Evolutionary conservation across 1,140 invertebrate genomes (phyloP).

Genomic region (Saxidomus purpurata): DNA sequence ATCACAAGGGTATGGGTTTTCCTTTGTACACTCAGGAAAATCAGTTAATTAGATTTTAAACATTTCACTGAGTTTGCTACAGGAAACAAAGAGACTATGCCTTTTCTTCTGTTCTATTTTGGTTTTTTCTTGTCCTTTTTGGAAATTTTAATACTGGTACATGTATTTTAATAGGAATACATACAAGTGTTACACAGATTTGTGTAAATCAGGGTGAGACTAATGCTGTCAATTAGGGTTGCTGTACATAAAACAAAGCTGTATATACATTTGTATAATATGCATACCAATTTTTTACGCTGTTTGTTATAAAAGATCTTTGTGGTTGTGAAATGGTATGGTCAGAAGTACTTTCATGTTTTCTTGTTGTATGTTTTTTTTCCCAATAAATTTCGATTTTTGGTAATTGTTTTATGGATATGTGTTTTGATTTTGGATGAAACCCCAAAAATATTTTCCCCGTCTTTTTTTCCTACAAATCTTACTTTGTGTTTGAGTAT

Average conservation of each 20-base stretch:
- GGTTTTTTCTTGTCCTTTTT: too few relatives aligned
- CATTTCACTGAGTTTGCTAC: too few relatives aligned
- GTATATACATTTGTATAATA: not conserved
- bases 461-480: too few relatives aligned
- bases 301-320: not conserved
- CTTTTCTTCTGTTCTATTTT: too few relatives aligned
- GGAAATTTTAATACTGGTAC: too few relatives aligned
- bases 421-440: not conserved
- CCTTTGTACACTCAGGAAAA: too few relatives aligned
- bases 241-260: not conserved
- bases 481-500: too few relatives aligned
- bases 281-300: not conserved
- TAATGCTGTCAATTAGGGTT: not conserved
- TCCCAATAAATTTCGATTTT: not conserved
- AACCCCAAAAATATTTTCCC: not conserved
- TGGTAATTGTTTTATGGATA: not conserved
- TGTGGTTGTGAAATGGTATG: conserved; percentile 9
- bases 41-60: too few relatives aligned
- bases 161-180: too few relatives aligned
- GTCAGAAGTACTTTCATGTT: not conserved
- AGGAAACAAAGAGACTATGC: too few relatives aligned
- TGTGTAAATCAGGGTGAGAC: not conserved
- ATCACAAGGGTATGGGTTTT: too few relatives aligned
- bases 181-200: too few relatives aligned
- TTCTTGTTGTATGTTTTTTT: conserved; percentile 5